Base-by-base conservation (phyloP, 2,113 vertebrate genomes). In the Pelodiscus sinensis region DNA sequence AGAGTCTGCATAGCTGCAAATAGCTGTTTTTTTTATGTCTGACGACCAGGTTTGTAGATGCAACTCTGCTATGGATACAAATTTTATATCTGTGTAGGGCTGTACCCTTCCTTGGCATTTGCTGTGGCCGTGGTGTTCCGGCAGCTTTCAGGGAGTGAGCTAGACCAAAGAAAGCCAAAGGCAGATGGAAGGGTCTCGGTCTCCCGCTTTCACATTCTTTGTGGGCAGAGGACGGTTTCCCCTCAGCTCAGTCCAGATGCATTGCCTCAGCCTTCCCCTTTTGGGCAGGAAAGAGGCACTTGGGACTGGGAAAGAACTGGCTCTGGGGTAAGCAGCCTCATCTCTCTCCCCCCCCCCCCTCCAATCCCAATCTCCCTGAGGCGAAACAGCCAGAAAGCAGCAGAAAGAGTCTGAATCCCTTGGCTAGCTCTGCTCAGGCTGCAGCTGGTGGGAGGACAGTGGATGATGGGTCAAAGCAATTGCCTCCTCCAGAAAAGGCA, bases 371-470 rank as follows among this genome's bases (percentile, higher is more conserved):
- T 44, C 73, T 44, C 38, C 5, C 9, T 68, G 65, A 35, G 65
- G n/a, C 8, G 31, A 19, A 35, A n/a, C n/a, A 68, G 16, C 65
- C 31, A 10, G 65, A 68, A 35, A 68, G 12, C n/a, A 14, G 35
- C 21, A 50, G 57, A 2, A 0, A 0, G 65, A 19, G 51, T 55
- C 22, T 79, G 85, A 82, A 73, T 79, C n/a, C 65, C 68, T 54
- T 22, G n/a, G 0, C 31, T 27, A 51, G 3, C 21, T 15, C 8
- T 18, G 31, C 65, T 68, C 65, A 68, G 31, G 65, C 65, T 68
- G 65, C 16, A 35, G 31, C 31, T 68, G 5, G 65, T n/a, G 31
- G 65, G 65, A 68, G 31, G 31, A 16, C 19, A n/a, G 31, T n/a
- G 65, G 65, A 4, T 19, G 65, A 4, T 19, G 31, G 22, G 24